Conservation (phyloP, 2,113 vertebrate species). For the Arvicanthis niloticus region DNA sequence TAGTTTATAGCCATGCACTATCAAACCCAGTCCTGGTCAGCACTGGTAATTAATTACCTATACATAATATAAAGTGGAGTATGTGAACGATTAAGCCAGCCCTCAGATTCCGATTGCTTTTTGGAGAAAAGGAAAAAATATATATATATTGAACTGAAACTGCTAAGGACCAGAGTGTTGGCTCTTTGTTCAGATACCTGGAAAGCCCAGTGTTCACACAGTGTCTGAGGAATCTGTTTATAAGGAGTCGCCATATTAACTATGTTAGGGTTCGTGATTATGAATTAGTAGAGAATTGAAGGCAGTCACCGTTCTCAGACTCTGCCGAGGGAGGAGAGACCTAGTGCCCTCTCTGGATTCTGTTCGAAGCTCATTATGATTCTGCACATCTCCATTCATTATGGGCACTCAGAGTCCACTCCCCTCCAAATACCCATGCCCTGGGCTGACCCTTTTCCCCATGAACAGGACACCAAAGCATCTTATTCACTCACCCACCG, state of each 20-base stretch:
- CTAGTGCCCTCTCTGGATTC: too few species aligned
- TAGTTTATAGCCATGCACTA: background rate
- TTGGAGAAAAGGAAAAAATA: background rate
- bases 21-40: background rate
- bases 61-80: background rate
- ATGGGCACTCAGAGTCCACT: background rate
- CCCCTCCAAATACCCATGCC: background rate
- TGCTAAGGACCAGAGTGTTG: background rate
- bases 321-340: background rate
- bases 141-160: background rate
- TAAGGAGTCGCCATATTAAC: background rate
- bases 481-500: fast-evolving
- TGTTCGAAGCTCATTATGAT: too few species aligned
- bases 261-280: background rate
- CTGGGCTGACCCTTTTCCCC: too few species aligned
- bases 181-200: fast-evolving
- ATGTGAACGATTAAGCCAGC: background rate
- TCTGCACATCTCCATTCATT: background rate
- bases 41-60: background rate
- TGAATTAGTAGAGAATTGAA: background rate
- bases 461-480: fast-evolving
- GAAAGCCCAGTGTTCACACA: background rate
- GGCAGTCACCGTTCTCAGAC: background rate
- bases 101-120: background rate
- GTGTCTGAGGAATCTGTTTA: background rate